phyloP scores from a whole-genome alignment of 2,888 invertebrate genomes.

The Megastigmus dorsalis region DNA sequence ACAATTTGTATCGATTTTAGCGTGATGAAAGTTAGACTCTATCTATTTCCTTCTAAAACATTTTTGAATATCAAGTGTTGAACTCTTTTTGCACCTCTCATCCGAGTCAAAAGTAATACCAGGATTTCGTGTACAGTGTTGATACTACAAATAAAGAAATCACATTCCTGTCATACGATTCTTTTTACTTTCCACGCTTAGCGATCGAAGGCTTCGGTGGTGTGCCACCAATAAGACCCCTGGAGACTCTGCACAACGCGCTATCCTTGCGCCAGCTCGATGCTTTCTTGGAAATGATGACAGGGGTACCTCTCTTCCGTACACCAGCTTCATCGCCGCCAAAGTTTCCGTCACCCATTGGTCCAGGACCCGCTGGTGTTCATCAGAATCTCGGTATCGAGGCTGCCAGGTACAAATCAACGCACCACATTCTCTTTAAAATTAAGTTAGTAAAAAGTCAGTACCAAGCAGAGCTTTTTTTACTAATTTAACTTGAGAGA shows the following conservation, averaged over 20 bases:
- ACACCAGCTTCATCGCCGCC: slow-evolving; percentile 85
- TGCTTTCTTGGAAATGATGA: slow-evolving; percentile 90
- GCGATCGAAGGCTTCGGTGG: slow-evolving; percentile 91
- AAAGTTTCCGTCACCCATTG: slow-evolving; percentile 78
- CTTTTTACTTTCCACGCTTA: slow-evolving; percentile 55
- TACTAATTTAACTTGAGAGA: too few relatives aligned
- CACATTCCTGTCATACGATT: too few relatives aligned
- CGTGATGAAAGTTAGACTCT: too few relatives aligned
- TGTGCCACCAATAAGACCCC: slow-evolving; percentile 95
- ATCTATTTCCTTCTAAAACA: not conserved
- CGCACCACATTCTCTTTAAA: too few relatives aligned
- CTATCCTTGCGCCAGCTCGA: slow-evolving; percentile 94
- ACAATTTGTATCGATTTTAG: not conserved
- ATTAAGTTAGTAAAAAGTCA: too few relatives aligned
- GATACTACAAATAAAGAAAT: too few relatives aligned
- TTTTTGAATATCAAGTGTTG: too few relatives aligned
- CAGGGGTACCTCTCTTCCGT: slow-evolving; percentile 82
- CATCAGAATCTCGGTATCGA: slow-evolving; percentile 62
- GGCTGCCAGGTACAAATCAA: slow-evolving; percentile 66
- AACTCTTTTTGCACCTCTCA: too few relatives aligned
- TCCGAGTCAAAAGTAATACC: too few relatives aligned
- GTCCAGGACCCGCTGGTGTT: slow-evolving; percentile 17
- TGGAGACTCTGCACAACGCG: slow-evolving; percentile 98
- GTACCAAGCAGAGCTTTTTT: too few relatives aligned
- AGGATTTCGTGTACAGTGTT: too few relatives aligned